These are phyloP conservation scores for Theristus sp. DNA, from an alignment of 2,888 invertebrate genomes.

Conservation along the genomic window DNA sequence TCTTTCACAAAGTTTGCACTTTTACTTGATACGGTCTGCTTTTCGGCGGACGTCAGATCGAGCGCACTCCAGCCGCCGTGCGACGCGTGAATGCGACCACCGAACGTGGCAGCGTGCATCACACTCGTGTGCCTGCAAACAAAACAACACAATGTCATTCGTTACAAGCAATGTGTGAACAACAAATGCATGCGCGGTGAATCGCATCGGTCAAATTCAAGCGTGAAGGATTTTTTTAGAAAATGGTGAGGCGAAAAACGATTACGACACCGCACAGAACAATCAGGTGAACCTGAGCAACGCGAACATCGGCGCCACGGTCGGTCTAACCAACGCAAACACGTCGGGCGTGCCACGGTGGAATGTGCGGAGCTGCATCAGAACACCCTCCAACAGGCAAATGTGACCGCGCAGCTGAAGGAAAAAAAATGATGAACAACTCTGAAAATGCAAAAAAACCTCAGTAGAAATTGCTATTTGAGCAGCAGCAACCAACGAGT, in stretches of 20 bases:
- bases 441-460: not conserved
- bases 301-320: not conserved
- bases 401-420: not conserved
- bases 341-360: not conserved
- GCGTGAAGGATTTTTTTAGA: not conserved
- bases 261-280: not conserved
- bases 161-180: too few relatives aligned
- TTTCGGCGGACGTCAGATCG: not conserved
- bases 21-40: not conserved
- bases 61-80: not conserved
- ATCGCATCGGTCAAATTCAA: too few relatives aligned
- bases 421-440: not conserved
- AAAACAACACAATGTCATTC: not conserved
- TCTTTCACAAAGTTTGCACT: too few relatives aligned
- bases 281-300: not conserved
- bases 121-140: not conserved
- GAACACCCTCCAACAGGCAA: not conserved
- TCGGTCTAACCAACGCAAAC: not conserved
- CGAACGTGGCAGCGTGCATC: not conserved
- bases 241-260: not conserved
- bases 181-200: too few relatives aligned
- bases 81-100: not conserved
- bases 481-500: not conserved
- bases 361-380: not conserved
- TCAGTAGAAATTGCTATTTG: too few relatives aligned